Evolutionary conservation across 1,140 invertebrate genomes (phyloP).

Genomic region (Zaprionus capensis): DNA sequence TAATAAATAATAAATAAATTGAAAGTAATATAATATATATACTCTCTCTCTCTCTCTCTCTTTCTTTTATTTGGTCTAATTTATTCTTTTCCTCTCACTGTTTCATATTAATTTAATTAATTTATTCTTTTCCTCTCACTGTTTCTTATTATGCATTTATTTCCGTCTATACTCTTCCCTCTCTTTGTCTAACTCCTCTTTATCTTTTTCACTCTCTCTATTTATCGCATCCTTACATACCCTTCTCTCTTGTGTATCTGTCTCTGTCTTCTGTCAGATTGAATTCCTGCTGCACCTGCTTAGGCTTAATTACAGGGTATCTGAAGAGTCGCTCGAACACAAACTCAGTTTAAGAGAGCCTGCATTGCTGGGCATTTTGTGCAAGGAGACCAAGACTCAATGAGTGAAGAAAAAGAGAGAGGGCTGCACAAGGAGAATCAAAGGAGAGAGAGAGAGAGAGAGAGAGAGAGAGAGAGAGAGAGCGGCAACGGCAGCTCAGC

Average conservation of each 20-base stretch:
- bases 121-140: no score
- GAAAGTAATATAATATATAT: no score
- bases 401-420: slow-evolving; percentile 26
- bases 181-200: neutral
- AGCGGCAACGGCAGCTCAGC: neutral
- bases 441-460: neutral
- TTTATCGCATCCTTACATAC: neutral
- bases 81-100: neutral
- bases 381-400: neutral
- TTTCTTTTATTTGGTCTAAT: neutral
- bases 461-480: neutral
- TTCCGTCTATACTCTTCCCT: neutral
- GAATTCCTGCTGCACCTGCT: neutral
- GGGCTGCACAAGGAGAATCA: neutral
- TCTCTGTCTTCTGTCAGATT: neutral
- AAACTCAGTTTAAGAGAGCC: neutral
- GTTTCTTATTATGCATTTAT: no score
- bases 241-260: neutral
- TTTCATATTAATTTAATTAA: neutral
- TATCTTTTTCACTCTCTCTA: slow-evolving; percentile 19
- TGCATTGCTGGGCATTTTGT: neutral
- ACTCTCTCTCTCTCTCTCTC: no score
- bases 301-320: neutral
- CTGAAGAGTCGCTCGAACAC: neutral
- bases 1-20: no score